phyloP scores from a whole-genome alignment of 2,113 vertebrate species.

The Heteronetta atricapilla region DNA sequence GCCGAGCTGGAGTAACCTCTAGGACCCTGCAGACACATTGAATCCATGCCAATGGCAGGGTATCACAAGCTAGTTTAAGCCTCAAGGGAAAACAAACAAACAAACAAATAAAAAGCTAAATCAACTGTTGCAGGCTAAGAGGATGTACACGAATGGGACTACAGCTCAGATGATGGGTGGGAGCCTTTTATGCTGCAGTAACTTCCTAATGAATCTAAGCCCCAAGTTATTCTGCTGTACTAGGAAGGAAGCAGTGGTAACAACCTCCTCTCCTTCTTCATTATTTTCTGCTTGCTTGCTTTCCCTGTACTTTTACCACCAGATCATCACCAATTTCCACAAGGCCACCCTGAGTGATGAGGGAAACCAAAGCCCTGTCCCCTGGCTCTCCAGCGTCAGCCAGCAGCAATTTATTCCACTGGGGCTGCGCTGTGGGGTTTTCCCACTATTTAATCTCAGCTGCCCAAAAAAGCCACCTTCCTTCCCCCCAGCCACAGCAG shows the following conservation, averaged over 20 bases:
- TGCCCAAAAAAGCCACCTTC: background rate
- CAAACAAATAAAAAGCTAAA: background rate
- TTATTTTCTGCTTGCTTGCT: constrained; percentile 3
- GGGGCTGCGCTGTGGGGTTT: background rate
- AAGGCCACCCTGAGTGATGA: background rate
- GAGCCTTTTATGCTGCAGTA: background rate
- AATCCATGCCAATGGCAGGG: background rate
- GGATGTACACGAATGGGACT: background rate
- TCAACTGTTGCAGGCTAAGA: background rate
- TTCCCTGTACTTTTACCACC: background rate
- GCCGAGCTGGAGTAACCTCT: background rate
- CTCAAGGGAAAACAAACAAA: background rate
- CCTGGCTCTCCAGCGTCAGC: background rate
- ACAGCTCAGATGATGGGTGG: background rate
- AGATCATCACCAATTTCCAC: background rate
- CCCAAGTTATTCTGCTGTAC: background rate
- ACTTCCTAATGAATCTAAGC: background rate
- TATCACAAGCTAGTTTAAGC: background rate
- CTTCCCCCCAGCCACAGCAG: background rate
- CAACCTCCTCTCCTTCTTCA: background rate
- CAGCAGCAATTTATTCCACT: background rate
- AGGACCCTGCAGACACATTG: rapidly evolving
- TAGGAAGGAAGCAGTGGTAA: constrained; percentile 15
- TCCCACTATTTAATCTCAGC: background rate
- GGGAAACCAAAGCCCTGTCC: background rate